Percentiles rank a stretch among this genome's conserved stretches.
Conservation (phyloP, 2,113 vertebrate genomes). For the Elanus axillaris region DNA sequence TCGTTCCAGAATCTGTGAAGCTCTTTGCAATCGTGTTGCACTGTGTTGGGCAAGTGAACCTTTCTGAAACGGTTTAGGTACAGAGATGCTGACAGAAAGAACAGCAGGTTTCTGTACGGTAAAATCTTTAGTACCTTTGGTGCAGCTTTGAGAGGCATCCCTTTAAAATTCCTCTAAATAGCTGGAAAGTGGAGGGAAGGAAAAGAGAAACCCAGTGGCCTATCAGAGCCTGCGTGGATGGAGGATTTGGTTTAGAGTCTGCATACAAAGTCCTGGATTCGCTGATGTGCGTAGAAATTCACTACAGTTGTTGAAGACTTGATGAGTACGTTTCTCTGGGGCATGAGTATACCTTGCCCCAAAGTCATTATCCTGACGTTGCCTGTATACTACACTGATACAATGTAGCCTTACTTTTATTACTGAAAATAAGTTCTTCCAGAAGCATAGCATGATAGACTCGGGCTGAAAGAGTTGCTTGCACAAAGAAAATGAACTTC, state of each 20-base stretch:
- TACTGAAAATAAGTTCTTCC: not conserved
- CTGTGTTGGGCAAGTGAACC: not conserved
- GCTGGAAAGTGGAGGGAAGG: not conserved
- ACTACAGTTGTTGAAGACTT: not conserved
- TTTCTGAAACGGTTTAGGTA: not conserved
- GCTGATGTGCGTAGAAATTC: not conserved
- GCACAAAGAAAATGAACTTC: not conserved
- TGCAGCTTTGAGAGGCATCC: not conserved
- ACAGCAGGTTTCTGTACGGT: not conserved
- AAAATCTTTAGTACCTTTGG: not conserved
- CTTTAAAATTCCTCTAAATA: not conserved
- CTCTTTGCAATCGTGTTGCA: not conserved
- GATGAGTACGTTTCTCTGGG: not conserved
- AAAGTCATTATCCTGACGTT: not conserved
- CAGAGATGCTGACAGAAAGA: not conserved
- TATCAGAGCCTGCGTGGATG: not conserved
- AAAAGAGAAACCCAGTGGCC: not conserved
- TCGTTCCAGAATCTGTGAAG: not conserved
- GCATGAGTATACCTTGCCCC: not conserved
- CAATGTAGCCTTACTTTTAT: not conserved
- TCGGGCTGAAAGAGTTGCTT: not conserved
- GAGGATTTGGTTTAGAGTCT: not conserved
- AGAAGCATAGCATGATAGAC: not conserved
- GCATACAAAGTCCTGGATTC: not conserved
- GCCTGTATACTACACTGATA: not conserved